A percentile compares a stretch with the other conserved stretches of the same genome.
Conservation (phyloP, 2,113 vertebrate genomes). For the Albula glossodonta region DNA sequence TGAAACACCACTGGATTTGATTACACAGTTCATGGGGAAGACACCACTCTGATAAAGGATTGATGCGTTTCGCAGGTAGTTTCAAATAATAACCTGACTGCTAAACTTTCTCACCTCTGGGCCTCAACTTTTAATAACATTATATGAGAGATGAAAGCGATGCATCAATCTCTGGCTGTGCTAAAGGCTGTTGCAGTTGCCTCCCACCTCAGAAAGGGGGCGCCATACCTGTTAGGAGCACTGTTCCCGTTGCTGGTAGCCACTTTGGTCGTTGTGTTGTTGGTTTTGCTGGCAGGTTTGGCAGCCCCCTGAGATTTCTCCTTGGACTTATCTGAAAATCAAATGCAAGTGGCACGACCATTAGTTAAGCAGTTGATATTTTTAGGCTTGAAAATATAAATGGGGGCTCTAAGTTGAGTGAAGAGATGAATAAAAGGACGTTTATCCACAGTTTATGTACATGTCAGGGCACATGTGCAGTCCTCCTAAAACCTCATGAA, state of each 20-base stretch:
- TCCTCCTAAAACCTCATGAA: constrained; percentile 64
- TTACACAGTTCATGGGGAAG: constrained; percentile 69
- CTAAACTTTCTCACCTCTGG: constrained; percentile 63
- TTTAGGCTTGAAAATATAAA: constrained; percentile 32
- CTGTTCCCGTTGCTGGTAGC: constrained; percentile 52
- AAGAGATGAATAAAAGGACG: neutral
- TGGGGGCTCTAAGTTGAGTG: constrained; percentile 6
- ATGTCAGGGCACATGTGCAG: constrained; percentile 46
- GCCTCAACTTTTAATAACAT: constrained; percentile 69
- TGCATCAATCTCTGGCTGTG: constrained; percentile 49
- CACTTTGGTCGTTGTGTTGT: constrained; percentile 47
- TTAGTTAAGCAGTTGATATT: constrained; percentile 2
- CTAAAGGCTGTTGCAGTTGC: constrained; percentile 33
- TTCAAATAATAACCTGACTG: constrained; percentile 73
- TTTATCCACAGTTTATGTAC: constrained; percentile 52
- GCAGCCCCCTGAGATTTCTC: constrained; percentile 55
- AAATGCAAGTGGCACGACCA: constrained; percentile 25
- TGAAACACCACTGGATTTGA: constrained; percentile 71
- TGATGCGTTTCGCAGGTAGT: constrained; percentile 71
- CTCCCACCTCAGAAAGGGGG: neutral
- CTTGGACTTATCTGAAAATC: constrained; percentile 63
- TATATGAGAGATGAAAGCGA: constrained; percentile 67
- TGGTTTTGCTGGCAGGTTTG: constrained; percentile 59
- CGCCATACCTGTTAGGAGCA: constrained; percentile 49
- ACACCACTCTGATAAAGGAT: constrained; percentile 70